Evolutionary conservation across 2,888 invertebrate genomes (phyloP).

Genomic region (Pseudanteris insignis): DNA sequence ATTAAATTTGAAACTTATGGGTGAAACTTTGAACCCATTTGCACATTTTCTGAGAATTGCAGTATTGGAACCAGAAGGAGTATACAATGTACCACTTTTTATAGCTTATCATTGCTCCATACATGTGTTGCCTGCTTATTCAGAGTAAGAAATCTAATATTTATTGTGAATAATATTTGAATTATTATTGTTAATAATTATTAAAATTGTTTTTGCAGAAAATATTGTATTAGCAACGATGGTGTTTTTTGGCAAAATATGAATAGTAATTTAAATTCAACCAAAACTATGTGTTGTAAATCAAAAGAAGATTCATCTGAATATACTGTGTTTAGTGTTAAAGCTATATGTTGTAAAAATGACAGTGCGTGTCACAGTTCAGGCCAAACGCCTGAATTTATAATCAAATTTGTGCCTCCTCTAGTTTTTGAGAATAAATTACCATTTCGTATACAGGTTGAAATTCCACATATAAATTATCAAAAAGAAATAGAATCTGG

Average conservation of each 20-base stretch:
- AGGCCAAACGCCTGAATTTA: constrained; percentile 74
- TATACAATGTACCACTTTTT: constrained; percentile 79
- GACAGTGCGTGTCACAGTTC: constrained; percentile 52
- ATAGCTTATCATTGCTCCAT: constrained; percentile 84
- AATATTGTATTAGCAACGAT: constrained; percentile 76
- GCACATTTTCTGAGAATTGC: constrained; percentile 78
- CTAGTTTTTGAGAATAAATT: constrained; percentile 79
- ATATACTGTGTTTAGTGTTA: constrained; percentile 73
- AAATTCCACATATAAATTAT: constrained; percentile 68
- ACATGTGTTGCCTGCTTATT: constrained; percentile 77
- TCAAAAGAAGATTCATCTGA: constrained; percentile 59
- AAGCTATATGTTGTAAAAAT: constrained; percentile 66
- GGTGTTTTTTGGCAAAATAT: constrained; percentile 86
- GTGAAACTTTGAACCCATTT: constrained; percentile 78
- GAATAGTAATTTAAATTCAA: constrained; percentile 73
- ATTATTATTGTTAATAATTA: neutral
- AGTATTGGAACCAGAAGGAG: constrained; percentile 78
- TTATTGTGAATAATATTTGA: neutral
- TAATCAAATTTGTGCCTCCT: constrained; percentile 78
- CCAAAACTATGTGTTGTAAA: constrained; percentile 75
- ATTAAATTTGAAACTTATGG: constrained; percentile 72
- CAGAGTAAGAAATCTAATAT: constrained; percentile 71
- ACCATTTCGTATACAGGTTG: constrained; percentile 76
- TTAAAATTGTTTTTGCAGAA: constrained; percentile 52
- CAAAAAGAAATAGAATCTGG: constrained; percentile 76